A percentile compares a stretch with the other conserved stretches of the same genome.
Evolutionary conservation across 2,113 vertebrate genomes (phyloP).

Genomic region (Vidua macroura): DNA sequence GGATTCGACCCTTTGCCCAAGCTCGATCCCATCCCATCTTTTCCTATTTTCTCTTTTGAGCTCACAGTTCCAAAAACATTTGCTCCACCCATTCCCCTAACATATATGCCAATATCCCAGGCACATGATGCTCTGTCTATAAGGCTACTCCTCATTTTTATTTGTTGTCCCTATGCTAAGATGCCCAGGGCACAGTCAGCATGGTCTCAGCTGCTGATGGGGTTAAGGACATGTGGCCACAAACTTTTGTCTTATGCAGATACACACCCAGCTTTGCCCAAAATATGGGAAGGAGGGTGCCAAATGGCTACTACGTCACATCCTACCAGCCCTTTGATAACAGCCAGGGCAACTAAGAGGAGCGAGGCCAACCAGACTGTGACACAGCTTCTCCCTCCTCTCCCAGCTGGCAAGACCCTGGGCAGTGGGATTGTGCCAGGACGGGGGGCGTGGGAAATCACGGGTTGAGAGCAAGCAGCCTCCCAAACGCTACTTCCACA

Average conservation of each 20-base stretch:
- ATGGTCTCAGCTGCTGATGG: rapidly evolving
- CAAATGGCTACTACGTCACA: rapidly evolving
- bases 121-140: too few relatives aligned
- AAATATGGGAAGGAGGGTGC: background rate
- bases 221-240: background rate
- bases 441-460: rapidly evolving
- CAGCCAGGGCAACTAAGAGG: background rate
- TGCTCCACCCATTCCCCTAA: background rate
- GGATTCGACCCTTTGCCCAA: background rate
- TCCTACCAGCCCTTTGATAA: background rate
- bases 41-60: background rate
- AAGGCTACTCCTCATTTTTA: background rate
- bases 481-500: background rate
- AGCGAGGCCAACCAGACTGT: background rate
- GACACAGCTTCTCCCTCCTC: background rate
- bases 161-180: background rate
- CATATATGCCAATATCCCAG: rapidly evolving
- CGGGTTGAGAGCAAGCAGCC: rapidly evolving
- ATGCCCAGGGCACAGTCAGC: background rate
- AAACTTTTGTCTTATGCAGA: background rate
- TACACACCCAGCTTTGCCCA: background rate
- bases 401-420: background rate
- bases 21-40: background rate
- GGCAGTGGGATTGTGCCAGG: rapidly evolving
- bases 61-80: rapidly evolving